Percentiles rank a stretch among this genome's conserved stretches.
These are phyloP conservation scores for Ophion slaviceki DNA, from an alignment of 2,888 invertebrate species.

Conservation along the genomic window DNA sequence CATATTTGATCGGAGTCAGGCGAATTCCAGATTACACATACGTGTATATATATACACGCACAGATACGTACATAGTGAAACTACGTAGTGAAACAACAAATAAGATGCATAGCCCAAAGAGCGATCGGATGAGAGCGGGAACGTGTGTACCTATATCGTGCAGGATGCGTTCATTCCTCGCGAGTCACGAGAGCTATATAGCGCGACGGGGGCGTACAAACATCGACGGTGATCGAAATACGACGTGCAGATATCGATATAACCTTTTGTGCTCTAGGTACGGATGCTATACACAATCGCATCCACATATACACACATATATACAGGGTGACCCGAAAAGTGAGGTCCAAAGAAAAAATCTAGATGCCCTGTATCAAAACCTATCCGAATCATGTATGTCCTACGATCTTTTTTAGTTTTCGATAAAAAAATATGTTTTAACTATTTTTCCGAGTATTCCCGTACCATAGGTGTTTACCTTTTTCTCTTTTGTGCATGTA, in stretches of 20 bases:
- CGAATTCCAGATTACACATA: too few relatives aligned
- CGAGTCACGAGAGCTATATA: background rate
- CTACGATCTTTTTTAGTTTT: background rate
- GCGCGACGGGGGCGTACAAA: slow-evolving; percentile 31
- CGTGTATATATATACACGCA: too few relatives aligned
- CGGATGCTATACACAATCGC: background rate
- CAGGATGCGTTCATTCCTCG: slow-evolving; percentile 28
- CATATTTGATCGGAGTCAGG: background rate
- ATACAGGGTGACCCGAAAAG: background rate
- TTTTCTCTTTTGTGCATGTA: too few relatives aligned
- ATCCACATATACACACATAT: background rate
- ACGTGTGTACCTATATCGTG: background rate
- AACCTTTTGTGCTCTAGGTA: background rate
- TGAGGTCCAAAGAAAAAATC: background rate
- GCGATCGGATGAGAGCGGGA: background rate
- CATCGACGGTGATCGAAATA: slow-evolving; percentile 52
- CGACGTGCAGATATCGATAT: slow-evolving; percentile 37
- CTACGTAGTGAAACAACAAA: slow-evolving; percentile 23
- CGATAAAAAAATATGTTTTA: background rate
- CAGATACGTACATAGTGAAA: too few relatives aligned
- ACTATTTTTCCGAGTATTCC: background rate
- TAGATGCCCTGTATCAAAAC: background rate
- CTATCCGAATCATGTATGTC: background rate
- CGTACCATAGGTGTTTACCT: too few relatives aligned
- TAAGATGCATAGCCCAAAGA: slow-evolving; percentile 20